Conservation (phyloP, 2,797 vertebrate genomes). For the Peromyscus attwateri region DNA sequence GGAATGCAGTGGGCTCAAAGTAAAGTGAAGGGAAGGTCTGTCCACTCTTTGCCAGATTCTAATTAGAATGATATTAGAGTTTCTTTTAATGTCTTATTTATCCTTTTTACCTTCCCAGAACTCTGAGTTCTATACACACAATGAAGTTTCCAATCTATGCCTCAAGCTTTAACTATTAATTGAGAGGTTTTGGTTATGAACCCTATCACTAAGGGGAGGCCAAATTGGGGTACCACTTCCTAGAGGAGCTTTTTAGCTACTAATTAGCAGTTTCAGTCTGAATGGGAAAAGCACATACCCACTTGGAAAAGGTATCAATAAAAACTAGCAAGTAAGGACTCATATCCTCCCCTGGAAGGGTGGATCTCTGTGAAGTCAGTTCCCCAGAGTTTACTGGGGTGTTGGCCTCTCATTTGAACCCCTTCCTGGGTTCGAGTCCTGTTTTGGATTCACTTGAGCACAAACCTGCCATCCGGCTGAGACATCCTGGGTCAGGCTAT, state of each 20-base stretch:
- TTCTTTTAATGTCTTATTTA: no score
- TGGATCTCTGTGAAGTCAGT: not conserved
- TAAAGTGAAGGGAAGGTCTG: no score
- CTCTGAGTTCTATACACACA: no score
- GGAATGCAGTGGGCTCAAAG: not conserved
- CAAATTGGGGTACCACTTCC: not conserved
- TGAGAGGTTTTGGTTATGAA: not conserved
- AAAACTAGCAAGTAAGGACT: not conserved
- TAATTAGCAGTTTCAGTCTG: not conserved
- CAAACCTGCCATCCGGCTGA: no score
- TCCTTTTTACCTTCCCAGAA: no score
- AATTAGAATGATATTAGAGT: no score
- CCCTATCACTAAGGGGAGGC: not conserved
- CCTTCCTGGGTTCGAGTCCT: no score
- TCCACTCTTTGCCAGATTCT: no score
- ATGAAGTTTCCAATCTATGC: not conserved
- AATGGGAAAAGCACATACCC: not conserved
- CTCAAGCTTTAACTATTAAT: not conserved
- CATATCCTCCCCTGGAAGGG: not conserved
- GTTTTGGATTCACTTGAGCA: no score
- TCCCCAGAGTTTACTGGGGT: not conserved
- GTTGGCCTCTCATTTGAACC: not conserved
- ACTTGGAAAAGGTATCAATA: not conserved
- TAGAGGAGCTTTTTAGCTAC: not conserved
- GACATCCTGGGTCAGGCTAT: no score